phyloP scores from a whole-genome alignment of 2,797 vertebrate species.

The Centropyge bicolor region DNA sequence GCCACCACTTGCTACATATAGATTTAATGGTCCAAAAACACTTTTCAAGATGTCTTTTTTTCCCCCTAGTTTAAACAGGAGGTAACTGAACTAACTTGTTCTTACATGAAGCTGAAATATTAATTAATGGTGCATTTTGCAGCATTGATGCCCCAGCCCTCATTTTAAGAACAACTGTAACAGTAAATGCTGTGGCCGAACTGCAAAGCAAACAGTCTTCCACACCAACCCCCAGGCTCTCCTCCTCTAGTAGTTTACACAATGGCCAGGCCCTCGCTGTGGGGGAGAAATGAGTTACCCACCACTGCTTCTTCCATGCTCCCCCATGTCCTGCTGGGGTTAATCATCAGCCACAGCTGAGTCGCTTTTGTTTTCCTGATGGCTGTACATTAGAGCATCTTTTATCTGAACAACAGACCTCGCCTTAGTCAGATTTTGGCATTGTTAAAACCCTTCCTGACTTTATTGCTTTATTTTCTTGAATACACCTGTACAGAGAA shows the following conservation, averaged over 20 bases:
- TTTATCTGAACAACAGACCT: conserved; percentile 59
- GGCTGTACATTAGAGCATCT: conserved; percentile 74
- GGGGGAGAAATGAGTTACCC: conserved; percentile 87
- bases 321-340: conserved; percentile 84
- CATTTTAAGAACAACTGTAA: conserved; percentile 59
- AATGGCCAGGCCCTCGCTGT: conserved; percentile 81
- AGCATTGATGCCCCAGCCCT: not conserved
- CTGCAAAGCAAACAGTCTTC: conserved; percentile 72
- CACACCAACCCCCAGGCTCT: conserved; percentile 71
- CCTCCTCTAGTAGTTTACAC: conserved; percentile 77
- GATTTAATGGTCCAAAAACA: conserved; percentile 4
- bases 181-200: conserved; percentile 56
- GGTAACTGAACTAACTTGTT: not conserved
- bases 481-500: not conserved
- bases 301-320: conserved; percentile 78
- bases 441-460: not conserved
- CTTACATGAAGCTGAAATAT: not conserved
- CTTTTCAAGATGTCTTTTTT: conserved; percentile 5
- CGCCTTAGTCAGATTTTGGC: conserved; percentile 22
- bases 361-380: conserved; percentile 78
- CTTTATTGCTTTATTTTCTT: conserved; percentile 9
- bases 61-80: conserved; percentile 6
- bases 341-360: conserved; percentile 87
- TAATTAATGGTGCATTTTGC: conserved; percentile 15
- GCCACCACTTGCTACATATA: not conserved